These are phyloP conservation scores for Ferdinandea cuprea DNA, from an alignment of 2,888 invertebrate species.

Conservation along the genomic window DNA sequence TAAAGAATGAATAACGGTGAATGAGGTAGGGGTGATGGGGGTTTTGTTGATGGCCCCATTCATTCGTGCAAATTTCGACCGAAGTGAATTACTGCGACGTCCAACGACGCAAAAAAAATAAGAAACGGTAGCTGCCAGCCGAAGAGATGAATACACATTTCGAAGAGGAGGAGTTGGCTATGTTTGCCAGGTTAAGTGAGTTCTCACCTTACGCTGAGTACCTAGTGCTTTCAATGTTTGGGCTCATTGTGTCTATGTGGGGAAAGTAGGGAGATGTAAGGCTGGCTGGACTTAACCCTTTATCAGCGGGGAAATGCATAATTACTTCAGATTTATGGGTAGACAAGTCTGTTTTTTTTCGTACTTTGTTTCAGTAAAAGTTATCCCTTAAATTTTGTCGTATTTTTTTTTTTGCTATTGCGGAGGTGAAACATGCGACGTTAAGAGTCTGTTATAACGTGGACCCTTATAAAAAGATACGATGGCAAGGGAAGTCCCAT, in stretches of 20 bases:
- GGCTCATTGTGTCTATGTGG: conserved; percentile 46
- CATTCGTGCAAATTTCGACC: conserved; percentile 22
- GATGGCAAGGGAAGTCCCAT: neutral
- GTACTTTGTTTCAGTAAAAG: conserved; percentile 19
- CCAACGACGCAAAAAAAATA: conserved; percentile 8
- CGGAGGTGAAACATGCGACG: conserved; percentile 24
- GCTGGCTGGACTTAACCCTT: conserved; percentile 28
- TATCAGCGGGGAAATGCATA: conserved; percentile 53
- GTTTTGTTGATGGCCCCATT: conserved; percentile 16
- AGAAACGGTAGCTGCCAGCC: conserved; percentile 1
- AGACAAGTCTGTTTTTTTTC: conserved; percentile 18
- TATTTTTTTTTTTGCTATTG: conserved; percentile 5
- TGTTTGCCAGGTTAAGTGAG: conserved; percentile 60
- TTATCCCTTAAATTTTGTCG: conserved; percentile 34
- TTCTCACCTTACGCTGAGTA: conserved; percentile 55
- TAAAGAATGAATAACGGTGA: neutral
- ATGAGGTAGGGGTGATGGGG: no score
- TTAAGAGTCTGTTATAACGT: conserved; percentile 8
- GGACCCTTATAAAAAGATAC: neutral
- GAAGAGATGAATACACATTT: conserved; percentile 22
- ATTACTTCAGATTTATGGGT: conserved; percentile 65
- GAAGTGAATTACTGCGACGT: conserved; percentile 55
- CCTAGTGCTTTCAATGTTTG: conserved; percentile 50
- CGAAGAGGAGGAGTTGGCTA: neutral
- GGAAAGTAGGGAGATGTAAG: neutral